These are phyloP conservation scores for Andrena minutula DNA, from an alignment of 2,888 invertebrate genomes.

Conservation along the genomic window DNA sequence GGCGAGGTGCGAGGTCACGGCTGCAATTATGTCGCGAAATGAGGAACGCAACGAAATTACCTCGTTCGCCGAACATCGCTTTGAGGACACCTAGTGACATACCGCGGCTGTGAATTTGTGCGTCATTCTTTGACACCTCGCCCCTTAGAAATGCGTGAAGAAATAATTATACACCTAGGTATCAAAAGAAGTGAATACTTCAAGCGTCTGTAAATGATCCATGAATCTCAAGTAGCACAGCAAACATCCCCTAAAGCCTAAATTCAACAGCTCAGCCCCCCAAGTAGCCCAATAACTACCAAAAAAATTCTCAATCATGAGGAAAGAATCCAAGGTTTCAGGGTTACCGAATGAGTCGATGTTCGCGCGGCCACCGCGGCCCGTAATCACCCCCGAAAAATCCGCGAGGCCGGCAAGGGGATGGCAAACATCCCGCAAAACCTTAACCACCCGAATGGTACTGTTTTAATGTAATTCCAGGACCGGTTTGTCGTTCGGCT, in stretches of 20 bases:
- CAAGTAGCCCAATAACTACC: not conserved
- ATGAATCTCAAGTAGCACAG: no score
- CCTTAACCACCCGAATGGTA: constrained; percentile 72
- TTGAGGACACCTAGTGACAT: constrained; percentile 24
- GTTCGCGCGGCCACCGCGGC: constrained; percentile 5
- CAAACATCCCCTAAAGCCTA: not conserved
- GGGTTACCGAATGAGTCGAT: not conserved
- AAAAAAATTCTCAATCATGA: not conserved
- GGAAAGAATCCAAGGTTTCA: not conserved
- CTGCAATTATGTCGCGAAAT: constrained; percentile 41
- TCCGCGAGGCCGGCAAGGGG: constrained; percentile 36
- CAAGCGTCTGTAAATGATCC: no score
- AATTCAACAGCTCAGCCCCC: not conserved
- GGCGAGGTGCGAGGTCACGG: not conserved
- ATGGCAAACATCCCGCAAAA: constrained; percentile 66
- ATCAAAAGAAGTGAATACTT: no score
- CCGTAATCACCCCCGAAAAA: constrained; percentile 42
- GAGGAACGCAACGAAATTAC: constrained; percentile 37
- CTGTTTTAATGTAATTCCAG: constrained; percentile 77
- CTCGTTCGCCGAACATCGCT: constrained; percentile 30
- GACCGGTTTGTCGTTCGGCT: constrained; percentile 76
- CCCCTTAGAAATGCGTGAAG: not conserved
- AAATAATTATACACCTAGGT: not conserved
- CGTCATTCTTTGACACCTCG: not conserved
- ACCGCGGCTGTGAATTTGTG: not conserved